Evolutionary conservation across 2,888 invertebrate genomes (phyloP), one percentile per base, ranked within the genome.

Genomic region (Drosophila imparisetae): DNA sequence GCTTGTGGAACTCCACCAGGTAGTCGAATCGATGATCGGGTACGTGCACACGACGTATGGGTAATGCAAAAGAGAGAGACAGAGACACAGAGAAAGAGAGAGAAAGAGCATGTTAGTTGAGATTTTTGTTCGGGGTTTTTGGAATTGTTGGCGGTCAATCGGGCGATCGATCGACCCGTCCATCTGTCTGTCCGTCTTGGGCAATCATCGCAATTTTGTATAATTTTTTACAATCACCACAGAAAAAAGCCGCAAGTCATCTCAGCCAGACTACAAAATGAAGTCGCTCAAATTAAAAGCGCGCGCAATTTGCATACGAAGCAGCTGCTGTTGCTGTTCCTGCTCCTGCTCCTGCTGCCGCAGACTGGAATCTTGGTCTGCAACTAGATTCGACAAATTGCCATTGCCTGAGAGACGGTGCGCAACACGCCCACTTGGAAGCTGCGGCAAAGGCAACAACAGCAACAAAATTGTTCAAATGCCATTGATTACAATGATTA

Each of bases 21-120:
- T 95, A 99, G 91, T 99, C 98, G 93, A 95, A 99, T 87, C 99
- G 95, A 63, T 96, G 95, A 93, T 99, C 99, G 4, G 99, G 99
- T 10, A 99, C 99, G 34, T 99, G 98, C 90, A 99, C 99, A 92
- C 99, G 96, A 96, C 97, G 96, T 98, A 95, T 94, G 91, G 91
- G 79, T 60, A 83, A 32, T 50, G 86, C 81, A 86, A 82, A 8
- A 50, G 42, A 21, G 8, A 21, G 29, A 36, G 60, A 21, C 32
- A 64, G n/a, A 32, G 38, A 62, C 13, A 45, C 8, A 30, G 48
- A 59, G 15, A 42, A 15, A 54, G 10, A 48, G 30, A 63, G 48
- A 61, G 30, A 45, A 10, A 36, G 4, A 67, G 86, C 80, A 84
- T 67, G 83, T 83, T 83, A 82, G 86, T 65, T 45, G 15, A 24